Base-by-base conservation (phyloP, 2,888 invertebrate species). In the Mesochorus sp. region DNA sequence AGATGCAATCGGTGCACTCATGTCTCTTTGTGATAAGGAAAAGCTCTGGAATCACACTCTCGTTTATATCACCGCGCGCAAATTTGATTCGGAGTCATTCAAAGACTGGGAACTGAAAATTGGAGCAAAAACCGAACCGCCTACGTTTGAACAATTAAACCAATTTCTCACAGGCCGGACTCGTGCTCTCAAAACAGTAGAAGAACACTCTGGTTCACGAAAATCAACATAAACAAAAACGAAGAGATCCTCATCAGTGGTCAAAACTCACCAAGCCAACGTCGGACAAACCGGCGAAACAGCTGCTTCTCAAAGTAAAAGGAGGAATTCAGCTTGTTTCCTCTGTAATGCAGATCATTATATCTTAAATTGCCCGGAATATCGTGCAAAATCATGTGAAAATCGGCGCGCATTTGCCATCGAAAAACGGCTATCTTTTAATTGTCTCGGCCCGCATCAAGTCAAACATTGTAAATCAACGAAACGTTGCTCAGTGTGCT, bases 1-100 rank as follows among this genome's bases (percentile, higher is more conserved):
- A 6, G 70, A 74, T 51, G 47, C 71, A 10, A 14, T 75, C n/a
- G 67, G 77, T 0, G 80, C 72, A 5, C 64, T 78, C 2, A 47
- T 66, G 39, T 14, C 3, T 19, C 71, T 76, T 59, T 31, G 59
- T 5, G 47, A 47, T 34, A 28, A 6, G n/a, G 66, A 39, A 10
- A 24, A 47, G n/a, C 39, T 8, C 19, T 72, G 66, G 72, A 59
- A 66, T 28, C 24, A 47, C 31, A 28, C 72, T 6, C 14, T 66
- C 31, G 66, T 72, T 2, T 61, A 42, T 42, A 42, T 49, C 37
- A 21, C 37, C 5, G 14, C 47, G 6, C 62, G 55, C 3, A 67
- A 73, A 34, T 55, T 73, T 49, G 55, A 73, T 26, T 2, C 53
- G 0, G 44, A 31, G 8, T 53, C 62, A 1, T 24, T 51, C 3